Base-by-base conservation (phyloP, 2,797 vertebrate species). In the Odontamblyopus lacepedii region DNA sequence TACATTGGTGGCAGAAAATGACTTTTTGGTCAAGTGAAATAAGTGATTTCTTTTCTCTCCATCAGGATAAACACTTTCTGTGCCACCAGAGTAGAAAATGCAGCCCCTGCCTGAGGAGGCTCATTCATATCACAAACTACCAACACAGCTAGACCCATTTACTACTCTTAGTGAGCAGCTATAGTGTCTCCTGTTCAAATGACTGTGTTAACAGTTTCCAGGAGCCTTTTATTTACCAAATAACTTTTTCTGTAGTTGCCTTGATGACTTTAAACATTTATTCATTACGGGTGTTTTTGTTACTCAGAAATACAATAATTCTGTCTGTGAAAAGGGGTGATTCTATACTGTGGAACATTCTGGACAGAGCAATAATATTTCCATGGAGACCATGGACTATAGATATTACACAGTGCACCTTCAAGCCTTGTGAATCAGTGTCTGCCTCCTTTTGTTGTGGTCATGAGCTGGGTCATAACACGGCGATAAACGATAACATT, bases 11-110 rank as follows among this genome's bases (percentile, higher is more conserved):
- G 77, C 53, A 84, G 78, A 80, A 84, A 87, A 90, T 84, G 1
- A 84, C 73, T 78, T 90, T 89, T 82, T 84, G 85, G 69, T 89
- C 84, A 70, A 84, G 79, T 86, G 85, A 82, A 85, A 77, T 75
- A 80, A 85, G 74, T 84, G 74, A 73, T 57, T 86, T 75, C 64
- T 74, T 76, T 67, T 72, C 60, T 62, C 19, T 59, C 35, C 50
- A 41, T 83, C 67, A 73, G 80, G 69, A 82, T 80, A 84, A 87
- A 85, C 76, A 76, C 57, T 70, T 73, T 73, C 74, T 50, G 73
- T 67, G 41, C 77, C 73, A 66, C 41, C 38, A 48, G 63, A 75
- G 82, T 64, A 77, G 61, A 53, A 82, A 84, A 82, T 63, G 32
- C 70, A 51, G 57, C 48, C 11, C 61, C 77, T 59, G 29, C 55